Base-by-base conservation (phyloP, 2,797 vertebrate genomes). In the Mionectes olivaceus region DNA sequence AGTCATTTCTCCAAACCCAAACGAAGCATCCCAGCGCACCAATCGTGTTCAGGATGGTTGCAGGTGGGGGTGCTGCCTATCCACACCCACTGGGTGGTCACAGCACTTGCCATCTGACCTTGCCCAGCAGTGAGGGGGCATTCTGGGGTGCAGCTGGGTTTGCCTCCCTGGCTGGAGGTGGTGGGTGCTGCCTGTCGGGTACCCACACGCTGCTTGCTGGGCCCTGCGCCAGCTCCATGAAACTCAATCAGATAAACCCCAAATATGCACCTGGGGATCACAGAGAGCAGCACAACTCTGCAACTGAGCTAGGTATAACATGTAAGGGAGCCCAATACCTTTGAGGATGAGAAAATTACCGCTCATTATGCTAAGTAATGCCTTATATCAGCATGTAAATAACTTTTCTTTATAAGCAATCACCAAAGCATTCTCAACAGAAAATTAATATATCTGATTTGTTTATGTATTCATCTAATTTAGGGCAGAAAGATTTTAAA, bases 371-470 rank as follows among this genome's bases (percentile, higher is more conserved):
- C 93, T 96, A 97, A 97, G 67, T 93, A 96, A 95, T 90, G 33
- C 77, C 73, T 96, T 96, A 88, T 91, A 95, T 93, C 91, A 95
- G 60, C 88, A 97, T 90, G 81, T 91, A 97, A 97, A 96, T 96
- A 96, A 94, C 81, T 96, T 95, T 85, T 73, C 92, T 86, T 95
- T 69, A 67, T 84, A 97, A 96, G 76, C 91, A 97, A 94, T 95
- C 94, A 93, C 83, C 65, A 94, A 95, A 96, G 59, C 41, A 79
- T 93, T 96, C 87, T 90, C 71, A 92, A 94, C 63, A 93, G 91
- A 97, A 98, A 96, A 95, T 91, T 93, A 96, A 97, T 95, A 74
- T 92, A 89, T 88, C 59, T 76, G 67, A 96, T 97, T 97, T 97
- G 80, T 96, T 96, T 97, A 91, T 95, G 81, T 84, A 91, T 96